phyloP scores from a whole-genome alignment of 2,113 vertebrate genomes.

The Callaeas wilsoni region DNA sequence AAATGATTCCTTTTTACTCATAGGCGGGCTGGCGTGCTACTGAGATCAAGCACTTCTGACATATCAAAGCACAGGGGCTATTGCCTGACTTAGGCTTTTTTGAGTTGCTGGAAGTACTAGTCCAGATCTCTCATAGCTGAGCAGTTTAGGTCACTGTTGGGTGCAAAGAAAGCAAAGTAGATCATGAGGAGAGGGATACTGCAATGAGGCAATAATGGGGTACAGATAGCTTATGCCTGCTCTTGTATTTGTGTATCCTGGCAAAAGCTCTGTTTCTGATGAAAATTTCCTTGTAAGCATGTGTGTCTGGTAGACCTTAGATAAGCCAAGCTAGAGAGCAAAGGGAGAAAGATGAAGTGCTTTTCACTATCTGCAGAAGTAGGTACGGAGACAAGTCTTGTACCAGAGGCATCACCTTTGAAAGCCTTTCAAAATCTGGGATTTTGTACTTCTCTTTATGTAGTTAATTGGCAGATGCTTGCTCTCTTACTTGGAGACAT shows the following conservation, averaged over 20 bases:
- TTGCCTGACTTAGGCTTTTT: neutral
- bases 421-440: neutral
- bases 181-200: neutral
- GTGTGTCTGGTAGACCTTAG: neutral
- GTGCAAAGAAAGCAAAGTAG: neutral
- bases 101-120: neutral
- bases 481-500: neutral
- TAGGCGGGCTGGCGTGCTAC: neutral
- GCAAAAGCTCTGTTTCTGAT: neutral
- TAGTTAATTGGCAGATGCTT: neutral
- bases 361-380: neutral
- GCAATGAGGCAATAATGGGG: neutral
- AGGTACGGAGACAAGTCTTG: neutral
- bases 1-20: neutral
- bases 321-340: neutral
- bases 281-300: neutral
- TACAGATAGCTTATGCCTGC: neutral
- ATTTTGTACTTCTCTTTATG: neutral
- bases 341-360: neutral
- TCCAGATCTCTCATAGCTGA: neutral
- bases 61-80: neutral
- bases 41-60: slow-evolving; percentile 1
- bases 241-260: neutral
- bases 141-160: neutral
- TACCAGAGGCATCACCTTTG: neutral